These are phyloP conservation scores for Catocala fraxini DNA, from an alignment of 2,888 invertebrate species.

Conservation along the genomic window DNA sequence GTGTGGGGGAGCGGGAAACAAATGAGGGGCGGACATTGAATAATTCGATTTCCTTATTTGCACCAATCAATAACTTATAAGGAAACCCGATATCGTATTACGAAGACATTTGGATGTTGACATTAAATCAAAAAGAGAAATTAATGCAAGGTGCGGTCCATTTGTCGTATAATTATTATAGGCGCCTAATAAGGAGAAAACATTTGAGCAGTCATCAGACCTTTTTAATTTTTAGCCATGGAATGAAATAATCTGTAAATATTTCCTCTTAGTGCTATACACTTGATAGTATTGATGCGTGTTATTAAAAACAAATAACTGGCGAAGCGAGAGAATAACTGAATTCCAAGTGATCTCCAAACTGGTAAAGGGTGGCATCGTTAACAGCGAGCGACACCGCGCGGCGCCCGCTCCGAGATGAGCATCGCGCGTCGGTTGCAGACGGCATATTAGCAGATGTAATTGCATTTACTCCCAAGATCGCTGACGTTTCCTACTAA, in stretches of 20 bases:
- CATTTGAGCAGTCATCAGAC: not conserved
- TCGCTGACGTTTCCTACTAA: slow-evolving; percentile 81
- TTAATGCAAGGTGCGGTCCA: slow-evolving; percentile 16
- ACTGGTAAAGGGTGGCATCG: slow-evolving; percentile 77
- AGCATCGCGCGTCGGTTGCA: slow-evolving; percentile 70
- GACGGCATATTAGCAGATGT: slow-evolving; percentile 84
- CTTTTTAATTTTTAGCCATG: no score
- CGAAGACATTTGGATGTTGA: slow-evolving; percentile 62
- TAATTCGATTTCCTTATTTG: slow-evolving; percentile 88
- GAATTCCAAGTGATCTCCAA: slow-evolving; percentile 75
- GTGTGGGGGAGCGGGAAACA: slow-evolving; percentile 83
- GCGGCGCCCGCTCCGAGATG: slow-evolving; percentile 44
- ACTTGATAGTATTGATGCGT: slow-evolving; percentile 2
- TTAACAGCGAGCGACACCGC: slow-evolving; percentile 62
- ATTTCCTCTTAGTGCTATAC: not conserved
- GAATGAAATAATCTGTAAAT: not conserved
- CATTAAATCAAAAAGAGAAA: slow-evolving; percentile 44
- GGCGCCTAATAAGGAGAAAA: not conserved
- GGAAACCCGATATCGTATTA: slow-evolving; percentile 74
- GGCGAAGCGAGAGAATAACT: slow-evolving; percentile 73
- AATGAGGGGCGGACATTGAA: slow-evolving; percentile 88
- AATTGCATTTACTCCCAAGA: slow-evolving; percentile 86
- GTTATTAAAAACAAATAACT: slow-evolving; percentile 59
- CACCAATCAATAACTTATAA: slow-evolving; percentile 85
- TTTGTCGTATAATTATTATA: not conserved